Conservation (phyloP, 2,113 vertebrate genomes). For the Saccopteryx leptura region DNA sequence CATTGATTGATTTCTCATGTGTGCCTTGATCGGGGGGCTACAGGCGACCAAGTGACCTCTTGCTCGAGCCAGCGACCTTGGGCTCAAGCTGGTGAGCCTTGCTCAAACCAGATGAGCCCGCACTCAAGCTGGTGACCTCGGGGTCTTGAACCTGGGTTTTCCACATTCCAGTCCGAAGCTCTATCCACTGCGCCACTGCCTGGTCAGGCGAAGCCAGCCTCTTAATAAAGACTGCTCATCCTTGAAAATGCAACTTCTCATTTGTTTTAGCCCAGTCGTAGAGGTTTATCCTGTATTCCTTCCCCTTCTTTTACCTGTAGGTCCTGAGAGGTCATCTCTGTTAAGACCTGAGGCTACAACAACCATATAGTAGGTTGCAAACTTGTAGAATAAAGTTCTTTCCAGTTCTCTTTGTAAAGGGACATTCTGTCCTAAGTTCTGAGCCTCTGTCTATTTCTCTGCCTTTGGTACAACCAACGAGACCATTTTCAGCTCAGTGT, state of each 20-base stretch:
- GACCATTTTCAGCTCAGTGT: slow-evolving; percentile 30
- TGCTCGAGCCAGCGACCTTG: no score
- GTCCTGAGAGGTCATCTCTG: slow-evolving; percentile 72
- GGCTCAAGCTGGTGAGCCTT: no score
- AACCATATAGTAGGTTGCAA: slow-evolving; percentile 72
- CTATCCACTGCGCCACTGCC: no score
- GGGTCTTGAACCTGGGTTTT: no score
- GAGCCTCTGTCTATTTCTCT: slow-evolving; percentile 65
- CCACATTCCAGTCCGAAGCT: no score
- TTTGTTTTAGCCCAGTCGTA: slow-evolving; percentile 60
- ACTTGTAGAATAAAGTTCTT: slow-evolving; percentile 79
- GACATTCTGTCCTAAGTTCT: slow-evolving; percentile 72
- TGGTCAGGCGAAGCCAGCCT: background rate
- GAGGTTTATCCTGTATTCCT: slow-evolving; percentile 31
- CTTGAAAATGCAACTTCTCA: slow-evolving; percentile 64
- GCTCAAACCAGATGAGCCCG: no score
- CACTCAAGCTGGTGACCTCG: no score
- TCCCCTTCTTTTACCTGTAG: slow-evolving; percentile 65
- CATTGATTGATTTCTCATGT: no score
- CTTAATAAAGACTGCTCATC: background rate
- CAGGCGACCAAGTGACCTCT: no score
- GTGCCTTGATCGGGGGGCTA: no score
- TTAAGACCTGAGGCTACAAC: slow-evolving; percentile 67
- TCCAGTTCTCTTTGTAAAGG: slow-evolving; percentile 75
- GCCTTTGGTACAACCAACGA: background rate